Evolutionary conservation across 2,888 invertebrate species (phyloP).

Genomic region (Phorcus lineatus): DNA sequence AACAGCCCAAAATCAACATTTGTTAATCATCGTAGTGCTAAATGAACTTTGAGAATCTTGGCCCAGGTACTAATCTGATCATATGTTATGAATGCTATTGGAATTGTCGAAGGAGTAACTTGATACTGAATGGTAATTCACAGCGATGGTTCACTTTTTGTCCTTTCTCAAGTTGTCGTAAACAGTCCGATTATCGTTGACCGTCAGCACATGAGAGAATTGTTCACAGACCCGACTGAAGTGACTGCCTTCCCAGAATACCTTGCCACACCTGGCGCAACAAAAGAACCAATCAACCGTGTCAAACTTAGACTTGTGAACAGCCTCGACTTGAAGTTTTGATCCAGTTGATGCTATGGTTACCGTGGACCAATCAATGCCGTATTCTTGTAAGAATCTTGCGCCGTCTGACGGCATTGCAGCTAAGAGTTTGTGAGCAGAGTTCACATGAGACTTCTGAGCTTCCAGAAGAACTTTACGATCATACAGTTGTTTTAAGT

Average conservation of each 20-base stretch:
- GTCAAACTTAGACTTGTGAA: slow-evolving; percentile 76
- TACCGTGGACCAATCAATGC: slow-evolving; percentile 47
- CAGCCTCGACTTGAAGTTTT: slow-evolving; percentile 69
- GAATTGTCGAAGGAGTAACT: no score
- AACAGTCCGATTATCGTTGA: slow-evolving; percentile 14
- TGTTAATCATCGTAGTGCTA: no score
- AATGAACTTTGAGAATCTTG: no score
- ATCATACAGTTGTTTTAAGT: slow-evolving; percentile 41
- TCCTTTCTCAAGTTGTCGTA: background rate
- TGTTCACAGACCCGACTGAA: slow-evolving; percentile 69
- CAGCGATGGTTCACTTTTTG: background rate
- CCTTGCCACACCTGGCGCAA: slow-evolving; percentile 85
- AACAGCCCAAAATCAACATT: no score
- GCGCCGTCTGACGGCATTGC: slow-evolving; percentile 22
- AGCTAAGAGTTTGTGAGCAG: background rate
- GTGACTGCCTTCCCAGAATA: slow-evolving; percentile 83
- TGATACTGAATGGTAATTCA: no score
- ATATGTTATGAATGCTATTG: no score
- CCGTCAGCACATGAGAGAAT: slow-evolving; percentile 63
- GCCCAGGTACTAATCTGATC: no score
- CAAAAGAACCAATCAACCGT: slow-evolving; percentile 80
- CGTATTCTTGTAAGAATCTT: slow-evolving; percentile 70
- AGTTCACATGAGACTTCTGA: no score
- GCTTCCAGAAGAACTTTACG: slow-evolving; percentile 18
- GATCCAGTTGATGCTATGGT: slow-evolving; percentile 24